These are phyloP conservation scores for Chironomus riparius DNA, from an alignment of 2,888 invertebrate species.

Conservation along the genomic window DNA sequence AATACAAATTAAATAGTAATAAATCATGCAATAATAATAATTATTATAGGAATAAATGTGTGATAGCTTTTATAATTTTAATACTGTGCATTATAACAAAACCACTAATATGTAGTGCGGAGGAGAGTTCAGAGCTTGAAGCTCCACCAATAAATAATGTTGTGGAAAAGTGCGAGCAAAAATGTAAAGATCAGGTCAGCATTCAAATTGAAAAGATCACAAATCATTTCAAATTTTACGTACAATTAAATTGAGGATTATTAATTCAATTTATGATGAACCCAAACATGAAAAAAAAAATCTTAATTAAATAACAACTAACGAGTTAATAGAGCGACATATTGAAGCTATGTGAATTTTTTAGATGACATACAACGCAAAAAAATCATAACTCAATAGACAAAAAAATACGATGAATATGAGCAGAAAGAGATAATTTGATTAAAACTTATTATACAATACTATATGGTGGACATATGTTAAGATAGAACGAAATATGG, in stretches of 20 bases:
- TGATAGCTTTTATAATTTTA: conserved; percentile 15
- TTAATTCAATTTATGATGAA: background rate
- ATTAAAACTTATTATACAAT: conserved; percentile 5
- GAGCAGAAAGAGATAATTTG: conserved; percentile 16
- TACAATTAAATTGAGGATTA: background rate
- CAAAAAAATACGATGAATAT: background rate
- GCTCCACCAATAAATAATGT: background rate
- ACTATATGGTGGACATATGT: conserved; percentile 1
- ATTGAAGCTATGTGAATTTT: background rate
- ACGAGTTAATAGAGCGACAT: background rate
- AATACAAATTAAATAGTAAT: conserved; percentile 13
- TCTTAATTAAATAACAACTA: conserved; percentile 12
- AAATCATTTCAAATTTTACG: too few relatives aligned
- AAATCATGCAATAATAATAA: conserved; percentile 18
- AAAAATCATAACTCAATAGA: conserved; percentile 21
- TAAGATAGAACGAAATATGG: background rate
- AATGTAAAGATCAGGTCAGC: conserved; percentile 19
- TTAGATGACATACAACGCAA: conserved; percentile 8
- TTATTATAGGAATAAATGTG: conserved; percentile 1
- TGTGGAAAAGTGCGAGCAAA: conserved; percentile 16
- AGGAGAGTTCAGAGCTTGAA: background rate
- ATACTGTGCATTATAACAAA: background rate
- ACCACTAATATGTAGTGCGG: background rate
- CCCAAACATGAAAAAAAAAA: background rate
- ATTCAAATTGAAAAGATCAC: background rate